Percentiles rank a stretch among this genome's conserved stretches.
Evolutionary conservation across 1,140 invertebrate genomes (phyloP).

Genomic region (Gryon sp.): DNA sequence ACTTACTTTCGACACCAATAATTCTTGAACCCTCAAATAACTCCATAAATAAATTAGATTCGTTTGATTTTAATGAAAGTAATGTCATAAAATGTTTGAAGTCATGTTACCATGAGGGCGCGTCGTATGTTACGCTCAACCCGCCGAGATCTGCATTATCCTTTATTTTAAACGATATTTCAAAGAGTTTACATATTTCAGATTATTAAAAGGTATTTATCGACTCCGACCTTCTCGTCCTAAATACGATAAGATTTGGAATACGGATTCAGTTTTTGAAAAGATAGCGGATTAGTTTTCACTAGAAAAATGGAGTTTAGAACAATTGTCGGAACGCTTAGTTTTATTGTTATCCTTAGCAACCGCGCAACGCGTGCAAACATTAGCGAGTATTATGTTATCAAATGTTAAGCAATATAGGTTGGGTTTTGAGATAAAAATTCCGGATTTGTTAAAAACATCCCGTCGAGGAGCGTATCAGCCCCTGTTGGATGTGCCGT

Average conservation of each 20-base stretch:
- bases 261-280: constrained; percentile 17
- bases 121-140: not conserved
- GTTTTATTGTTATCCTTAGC: constrained; percentile 45
- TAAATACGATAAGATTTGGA: constrained; percentile 31
- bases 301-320: constrained; percentile 3
- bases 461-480: constrained; percentile 6
- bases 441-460: constrained; percentile 25
- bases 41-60: not conserved
- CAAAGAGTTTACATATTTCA: too few relatives aligned
- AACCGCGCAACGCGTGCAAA: constrained; percentile 53
- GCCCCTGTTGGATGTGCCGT: constrained; percentile 14
- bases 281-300: constrained; percentile 7
- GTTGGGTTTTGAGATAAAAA: constrained; percentile 27
- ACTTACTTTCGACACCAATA: constrained; percentile 2
- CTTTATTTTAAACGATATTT: too few relatives aligned
- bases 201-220: constrained; percentile 28
- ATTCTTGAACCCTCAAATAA: constrained; percentile 38
- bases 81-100: too few relatives aligned
- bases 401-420: constrained; percentile 11
- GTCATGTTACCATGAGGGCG: not conserved
- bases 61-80: not conserved
- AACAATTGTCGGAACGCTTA: constrained; percentile 9
- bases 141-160: too few relatives aligned
- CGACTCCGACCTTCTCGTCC: constrained; percentile 12
- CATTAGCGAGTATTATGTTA: constrained; percentile 17